Conservation (phyloP, 2,797 vertebrate species). For the Bucorvus abyssinicus region DNA sequence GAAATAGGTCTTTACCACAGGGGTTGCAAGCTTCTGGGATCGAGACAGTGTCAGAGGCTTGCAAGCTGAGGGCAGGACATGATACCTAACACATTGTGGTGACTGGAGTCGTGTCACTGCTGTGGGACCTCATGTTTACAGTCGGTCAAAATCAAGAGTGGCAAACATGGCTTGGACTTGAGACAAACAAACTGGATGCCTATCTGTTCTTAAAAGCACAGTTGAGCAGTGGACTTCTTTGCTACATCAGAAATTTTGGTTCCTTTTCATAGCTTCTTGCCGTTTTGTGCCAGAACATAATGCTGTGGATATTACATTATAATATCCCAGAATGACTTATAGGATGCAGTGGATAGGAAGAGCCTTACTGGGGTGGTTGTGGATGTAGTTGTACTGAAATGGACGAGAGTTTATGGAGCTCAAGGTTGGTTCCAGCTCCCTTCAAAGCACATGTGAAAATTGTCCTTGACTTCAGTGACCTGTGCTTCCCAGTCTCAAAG, state of each 20-base stretch:
- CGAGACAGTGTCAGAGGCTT: neutral
- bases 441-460: neutral
- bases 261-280: neutral
- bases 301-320: no score
- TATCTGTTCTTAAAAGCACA: accelerated
- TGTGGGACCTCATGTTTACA: neutral
- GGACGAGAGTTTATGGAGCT: neutral
- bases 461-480: neutral
- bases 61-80: neutral
- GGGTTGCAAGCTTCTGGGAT: neutral
- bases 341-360: no score
- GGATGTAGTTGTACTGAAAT: neutral
- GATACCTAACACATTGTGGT: neutral
- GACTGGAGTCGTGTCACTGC: neutral
- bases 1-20: neutral
- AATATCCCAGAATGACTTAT: neutral
- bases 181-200: neutral
- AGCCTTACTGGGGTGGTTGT: neutral
- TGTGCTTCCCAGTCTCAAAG: neutral
- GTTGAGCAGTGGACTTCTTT: neutral
- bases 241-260: neutral
- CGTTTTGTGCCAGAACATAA: neutral
- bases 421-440: accelerated
- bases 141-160: neutral
- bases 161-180: neutral